A percentile compares a stretch with the other conserved stretches of the same genome.
Evolutionary conservation across 2,888 invertebrate genomes (phyloP).

Genomic region (Cheilosia grossa): DNA sequence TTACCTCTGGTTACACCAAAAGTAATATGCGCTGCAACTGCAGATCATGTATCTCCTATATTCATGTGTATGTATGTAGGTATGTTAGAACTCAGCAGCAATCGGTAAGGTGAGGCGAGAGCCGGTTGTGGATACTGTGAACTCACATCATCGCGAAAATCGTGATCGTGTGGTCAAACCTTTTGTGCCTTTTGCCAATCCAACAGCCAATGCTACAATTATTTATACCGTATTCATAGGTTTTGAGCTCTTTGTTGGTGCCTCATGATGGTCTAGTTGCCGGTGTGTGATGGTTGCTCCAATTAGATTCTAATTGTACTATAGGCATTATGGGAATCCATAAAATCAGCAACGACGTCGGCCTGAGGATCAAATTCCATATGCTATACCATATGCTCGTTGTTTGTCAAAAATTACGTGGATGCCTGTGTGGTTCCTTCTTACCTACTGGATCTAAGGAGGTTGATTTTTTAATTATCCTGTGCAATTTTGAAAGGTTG

Average conservation of each 20-base stretch:
- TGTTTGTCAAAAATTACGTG: neutral
- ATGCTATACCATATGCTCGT: neutral
- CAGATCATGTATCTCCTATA: slow-evolving; percentile 62
- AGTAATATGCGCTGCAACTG: slow-evolving; percentile 60
- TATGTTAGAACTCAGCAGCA: slow-evolving; percentile 19
- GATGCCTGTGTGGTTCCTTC: slow-evolving; percentile 4
- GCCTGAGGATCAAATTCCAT: slow-evolving; percentile 70
- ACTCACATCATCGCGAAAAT: slow-evolving; percentile 74
- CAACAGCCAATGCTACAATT: slow-evolving; percentile 74
- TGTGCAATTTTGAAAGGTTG: too few relatives aligned
- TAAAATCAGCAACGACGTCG: slow-evolving; percentile 41
- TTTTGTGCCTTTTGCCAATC: slow-evolving; percentile 74
- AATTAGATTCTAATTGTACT: slow-evolving; percentile 71
- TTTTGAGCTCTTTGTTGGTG: slow-evolving; percentile 27
- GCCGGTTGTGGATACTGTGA: slow-evolving; percentile 37
- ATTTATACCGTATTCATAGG: slow-evolving; percentile 73
- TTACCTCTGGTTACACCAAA: slow-evolving; percentile 12
- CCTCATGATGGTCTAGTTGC: slow-evolving; percentile 47
- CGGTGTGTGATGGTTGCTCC: slow-evolving; percentile 49
- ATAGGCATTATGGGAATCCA: slow-evolving; percentile 66
- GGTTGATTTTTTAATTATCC: too few relatives aligned
- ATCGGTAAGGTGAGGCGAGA: neutral
- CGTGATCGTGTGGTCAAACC: slow-evolving; percentile 75
- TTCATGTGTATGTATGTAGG: slow-evolving; percentile 40
- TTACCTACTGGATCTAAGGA: too few relatives aligned